These are phyloP conservation scores for Agrilus cyanescens DNA, from an alignment of 2,888 invertebrate species.

Conservation along the genomic window DNA sequence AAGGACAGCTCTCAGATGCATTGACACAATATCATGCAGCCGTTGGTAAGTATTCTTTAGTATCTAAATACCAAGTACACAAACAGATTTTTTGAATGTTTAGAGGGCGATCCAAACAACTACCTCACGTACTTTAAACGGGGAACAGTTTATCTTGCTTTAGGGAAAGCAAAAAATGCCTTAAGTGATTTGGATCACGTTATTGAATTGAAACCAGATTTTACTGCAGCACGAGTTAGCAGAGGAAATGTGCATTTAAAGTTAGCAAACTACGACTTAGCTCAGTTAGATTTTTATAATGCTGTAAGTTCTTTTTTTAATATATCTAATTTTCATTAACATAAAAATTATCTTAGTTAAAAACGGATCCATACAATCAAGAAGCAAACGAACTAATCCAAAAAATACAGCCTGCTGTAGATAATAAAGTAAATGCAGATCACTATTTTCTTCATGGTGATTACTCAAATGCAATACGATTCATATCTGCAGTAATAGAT, in stretches of 20 bases:
- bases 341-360: constrained; percentile 37
- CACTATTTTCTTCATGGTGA: constrained; percentile 46
- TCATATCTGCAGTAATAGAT: constrained; percentile 59
- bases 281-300: constrained; percentile 68
- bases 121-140: constrained; percentile 93
- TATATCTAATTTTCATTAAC: background rate
- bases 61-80: background rate
- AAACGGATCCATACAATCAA: constrained; percentile 61
- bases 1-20: constrained; percentile 91
- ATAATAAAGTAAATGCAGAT: constrained; percentile 53
- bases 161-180: constrained; percentile 92
- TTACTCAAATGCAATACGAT: constrained; percentile 46
- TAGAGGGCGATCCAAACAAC: constrained; percentile 92
- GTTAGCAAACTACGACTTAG: constrained; percentile 71
- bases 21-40: constrained; percentile 96
- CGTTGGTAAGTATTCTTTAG: constrained; percentile 56
- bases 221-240: constrained; percentile 70
- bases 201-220: constrained; percentile 88
- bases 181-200: constrained; percentile 88
- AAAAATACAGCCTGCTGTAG: constrained; percentile 50
- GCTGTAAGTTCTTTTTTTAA: constrained; percentile 55
- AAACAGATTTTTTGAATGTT: constrained; percentile 20
- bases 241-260: constrained; percentile 81
- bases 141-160: constrained; percentile 90
- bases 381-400: constrained; percentile 63